Percentiles rank a stretch among this genome's conserved stretches.
Evolutionary conservation across 2,113 vertebrate genomes (phyloP).

Genomic region (Labeo catla): DNA sequence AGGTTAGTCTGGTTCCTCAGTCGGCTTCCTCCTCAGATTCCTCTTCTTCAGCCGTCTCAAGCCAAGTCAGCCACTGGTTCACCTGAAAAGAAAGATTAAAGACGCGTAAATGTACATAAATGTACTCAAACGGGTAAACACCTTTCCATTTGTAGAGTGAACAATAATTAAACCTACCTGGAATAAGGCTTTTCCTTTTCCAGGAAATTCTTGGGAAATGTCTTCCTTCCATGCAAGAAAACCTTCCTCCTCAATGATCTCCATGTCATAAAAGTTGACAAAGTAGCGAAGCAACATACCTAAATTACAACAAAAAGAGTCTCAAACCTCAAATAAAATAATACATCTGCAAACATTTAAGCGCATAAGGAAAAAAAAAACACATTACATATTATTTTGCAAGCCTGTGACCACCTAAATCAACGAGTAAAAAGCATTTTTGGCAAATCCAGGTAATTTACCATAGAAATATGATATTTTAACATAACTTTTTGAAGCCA

Average conservation of each 20-base stretch:
- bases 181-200: conserved; percentile 99
- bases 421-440: too few species aligned
- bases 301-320: conserved; percentile 49
- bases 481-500: too few species aligned
- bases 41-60: conserved; percentile 99
- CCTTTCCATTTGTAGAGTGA: too few species aligned
- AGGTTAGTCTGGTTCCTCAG: conserved; percentile 86
- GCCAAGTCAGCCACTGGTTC: conserved; percentile 99
- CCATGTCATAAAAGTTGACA: conserved; percentile 99
- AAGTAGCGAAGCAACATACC: conserved; percentile 99
- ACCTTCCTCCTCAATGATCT: conserved; percentile 99
- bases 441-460: too few species aligned
- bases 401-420: too few species aligned
- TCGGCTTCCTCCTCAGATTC: conserved; percentile 98
- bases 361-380: too few species aligned
- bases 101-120: neutral
- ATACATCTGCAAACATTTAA: too few species aligned
- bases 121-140: neutral
- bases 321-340: neutral
- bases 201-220: conserved; percentile 98
- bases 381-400: too few species aligned
- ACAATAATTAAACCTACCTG: conserved; percentile 77
- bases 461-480: too few species aligned
- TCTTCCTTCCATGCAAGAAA: conserved; percentile 99
- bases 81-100: conserved; percentile 76